Evolutionary conservation across 2,113 vertebrate species (phyloP).

Genomic region (Condylura cristata): DNA sequence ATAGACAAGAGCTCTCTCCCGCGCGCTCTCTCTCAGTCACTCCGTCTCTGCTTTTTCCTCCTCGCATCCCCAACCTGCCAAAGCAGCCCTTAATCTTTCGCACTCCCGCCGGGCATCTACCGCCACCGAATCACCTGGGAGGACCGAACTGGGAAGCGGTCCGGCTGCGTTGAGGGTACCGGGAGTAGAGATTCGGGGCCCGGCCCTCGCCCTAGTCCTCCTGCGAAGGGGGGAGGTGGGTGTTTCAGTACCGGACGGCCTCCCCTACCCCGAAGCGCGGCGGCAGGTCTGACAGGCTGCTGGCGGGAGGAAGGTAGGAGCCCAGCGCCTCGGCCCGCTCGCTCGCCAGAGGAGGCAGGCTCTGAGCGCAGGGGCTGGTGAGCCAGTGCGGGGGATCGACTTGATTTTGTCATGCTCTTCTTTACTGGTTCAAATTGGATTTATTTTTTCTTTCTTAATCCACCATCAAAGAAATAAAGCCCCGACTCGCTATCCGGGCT

Average conservation of each 20-base stretch:
- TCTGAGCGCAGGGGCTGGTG: slow-evolving; percentile 30
- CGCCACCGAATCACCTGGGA: slow-evolving; percentile 55
- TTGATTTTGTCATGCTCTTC: slow-evolving; percentile 43
- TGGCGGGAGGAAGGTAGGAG: slow-evolving; percentile 67
- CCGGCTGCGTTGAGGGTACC: background rate
- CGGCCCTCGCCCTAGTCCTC: slow-evolving; percentile 5
- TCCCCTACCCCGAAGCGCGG: slow-evolving; percentile 12
- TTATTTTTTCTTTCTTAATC: background rate
- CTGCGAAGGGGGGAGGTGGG: slow-evolving; percentile 56
- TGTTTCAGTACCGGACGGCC: slow-evolving; percentile 44
- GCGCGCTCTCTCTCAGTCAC: slow-evolving; percentile 1
- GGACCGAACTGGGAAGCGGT: slow-evolving; percentile 12
- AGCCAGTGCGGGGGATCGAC: slow-evolving; percentile 29
- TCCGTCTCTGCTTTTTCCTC: slow-evolving; percentile 4
- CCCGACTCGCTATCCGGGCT: background rate
- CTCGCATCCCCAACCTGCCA: slow-evolving; percentile 66
- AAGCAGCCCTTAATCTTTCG: slow-evolving; percentile 55
- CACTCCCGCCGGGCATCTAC: slow-evolving; percentile 14
- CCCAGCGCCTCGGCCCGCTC: slow-evolving; percentile 14
- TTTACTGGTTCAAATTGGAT: slow-evolving; percentile 40
- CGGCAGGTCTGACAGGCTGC: slow-evolving; percentile 23
- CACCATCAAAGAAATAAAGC: slow-evolving; percentile 62
- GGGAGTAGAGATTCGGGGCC: background rate
- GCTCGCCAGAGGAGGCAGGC: background rate
- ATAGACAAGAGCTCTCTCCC: slow-evolving; percentile 66